These are phyloP conservation scores for Callaeas wilsoni DNA, from an alignment of 2,113 vertebrate species.

Conservation along the genomic window DNA sequence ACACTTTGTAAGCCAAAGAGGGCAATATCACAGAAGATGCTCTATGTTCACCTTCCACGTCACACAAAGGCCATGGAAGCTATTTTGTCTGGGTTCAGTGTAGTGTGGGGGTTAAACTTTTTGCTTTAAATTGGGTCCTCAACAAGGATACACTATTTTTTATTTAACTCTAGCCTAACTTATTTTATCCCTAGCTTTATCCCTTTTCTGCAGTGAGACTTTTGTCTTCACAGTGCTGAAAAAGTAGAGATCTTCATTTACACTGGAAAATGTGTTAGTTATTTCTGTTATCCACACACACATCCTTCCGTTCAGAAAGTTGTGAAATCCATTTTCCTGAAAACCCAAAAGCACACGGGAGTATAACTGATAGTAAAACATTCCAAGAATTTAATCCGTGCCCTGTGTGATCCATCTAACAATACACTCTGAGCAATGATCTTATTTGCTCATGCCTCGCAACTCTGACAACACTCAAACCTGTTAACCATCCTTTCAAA, in stretches of 20 bases:
- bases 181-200: neutral
- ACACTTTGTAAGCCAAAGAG: conserved; percentile 54
- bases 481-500: conserved; percentile 68
- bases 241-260: neutral
- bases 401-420: neutral
- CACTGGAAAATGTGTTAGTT: neutral
- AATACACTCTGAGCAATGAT: neutral
- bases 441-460: conserved; percentile 39
- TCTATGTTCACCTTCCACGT: conserved; percentile 56
- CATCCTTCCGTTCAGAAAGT: neutral
- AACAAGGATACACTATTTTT: conserved; percentile 25
- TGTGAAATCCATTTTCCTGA: neutral
- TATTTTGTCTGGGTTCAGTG: conserved; percentile 46
- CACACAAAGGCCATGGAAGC: conserved; percentile 44
- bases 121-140: conserved; percentile 55
- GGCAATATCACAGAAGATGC: conserved; percentile 56
- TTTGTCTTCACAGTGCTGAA: neutral
- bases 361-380: neutral
- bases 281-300: neutral
- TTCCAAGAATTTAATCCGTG: neutral
- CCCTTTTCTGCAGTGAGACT: neutral
- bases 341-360: neutral
- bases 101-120: conserved; percentile 35
- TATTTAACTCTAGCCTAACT: conserved; percentile 43
- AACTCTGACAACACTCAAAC: conserved; percentile 31